These are phyloP conservation scores for Thecocarcelia acutangulata DNA, from an alignment of 2,888 invertebrate species.

Conservation along the genomic window DNA sequence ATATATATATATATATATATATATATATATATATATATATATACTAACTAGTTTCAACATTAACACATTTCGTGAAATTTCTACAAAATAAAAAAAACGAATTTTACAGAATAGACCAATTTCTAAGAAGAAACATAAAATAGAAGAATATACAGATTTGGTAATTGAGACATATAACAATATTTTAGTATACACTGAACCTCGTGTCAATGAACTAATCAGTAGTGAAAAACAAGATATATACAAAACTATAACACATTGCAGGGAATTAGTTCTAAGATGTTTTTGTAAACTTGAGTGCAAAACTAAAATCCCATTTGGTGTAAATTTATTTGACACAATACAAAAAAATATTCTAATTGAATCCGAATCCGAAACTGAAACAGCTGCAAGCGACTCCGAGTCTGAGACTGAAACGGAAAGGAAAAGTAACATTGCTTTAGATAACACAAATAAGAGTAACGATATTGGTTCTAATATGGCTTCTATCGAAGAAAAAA, in stretches of 20 bases:
- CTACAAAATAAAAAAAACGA: slow-evolving; percentile 14
- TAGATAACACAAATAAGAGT: too few relatives aligned
- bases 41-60: too few relatives aligned
- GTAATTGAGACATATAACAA: slow-evolving; percentile 16
- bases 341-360: slow-evolving; percentile 11
- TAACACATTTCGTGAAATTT: too few relatives aligned
- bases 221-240: neutral
- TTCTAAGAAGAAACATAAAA: neutral
- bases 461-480: slow-evolving; percentile 6
- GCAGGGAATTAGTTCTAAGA: slow-evolving; percentile 26
- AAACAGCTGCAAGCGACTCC: neutral
- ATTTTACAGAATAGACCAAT: slow-evolving; percentile 20
- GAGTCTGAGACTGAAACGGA: neutral
- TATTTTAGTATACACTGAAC: slow-evolving; percentile 16
- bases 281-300: slow-evolving; percentile 26
- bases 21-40: too few relatives aligned
- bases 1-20: too few relatives aligned
- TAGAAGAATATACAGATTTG: slow-evolving; percentile 31
- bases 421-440: neutral
- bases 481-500: slow-evolving; percentile 37
- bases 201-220: neutral
- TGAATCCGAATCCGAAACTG: neutral
- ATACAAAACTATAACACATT: slow-evolving; percentile 13
- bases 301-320: slow-evolving; percentile 26
- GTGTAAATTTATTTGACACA: slow-evolving; percentile 18